A percentile compares a stretch with the other conserved stretches of the same genome.
Conservation (phyloP, 2,797 vertebrate genomes). For the Spizella passerina region DNA sequence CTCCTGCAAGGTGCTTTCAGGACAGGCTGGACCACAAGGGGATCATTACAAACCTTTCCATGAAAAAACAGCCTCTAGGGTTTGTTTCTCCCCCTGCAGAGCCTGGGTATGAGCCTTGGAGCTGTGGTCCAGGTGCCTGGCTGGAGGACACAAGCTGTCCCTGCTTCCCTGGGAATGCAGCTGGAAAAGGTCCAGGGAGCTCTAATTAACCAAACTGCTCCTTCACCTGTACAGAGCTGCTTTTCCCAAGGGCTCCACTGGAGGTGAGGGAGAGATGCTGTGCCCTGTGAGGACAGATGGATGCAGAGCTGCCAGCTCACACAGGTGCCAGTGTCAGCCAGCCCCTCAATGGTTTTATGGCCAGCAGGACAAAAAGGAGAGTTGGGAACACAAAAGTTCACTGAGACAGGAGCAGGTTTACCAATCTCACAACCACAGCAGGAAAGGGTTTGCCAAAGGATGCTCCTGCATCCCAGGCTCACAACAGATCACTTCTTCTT, state of each 20-base stretch:
- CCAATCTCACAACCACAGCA: rapidly evolving
- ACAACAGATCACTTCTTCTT: neutral
- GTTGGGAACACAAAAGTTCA: neutral
- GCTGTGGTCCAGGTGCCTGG: neutral
- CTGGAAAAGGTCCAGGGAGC: constrained; percentile 6
- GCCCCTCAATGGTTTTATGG: neutral
- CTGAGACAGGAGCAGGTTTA: neutral
- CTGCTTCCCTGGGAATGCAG: neutral
- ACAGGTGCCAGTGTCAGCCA: neutral
- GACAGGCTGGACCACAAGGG: neutral
- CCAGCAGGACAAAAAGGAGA: neutral
- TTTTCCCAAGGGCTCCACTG: neutral
- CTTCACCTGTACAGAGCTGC: neutral
- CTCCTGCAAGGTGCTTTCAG: neutral
- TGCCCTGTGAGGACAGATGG: neutral
- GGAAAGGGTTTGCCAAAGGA: neutral
- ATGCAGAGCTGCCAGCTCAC: neutral
- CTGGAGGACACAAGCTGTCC: neutral
- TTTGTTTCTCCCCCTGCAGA: neutral
- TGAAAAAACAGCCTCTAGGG: neutral
- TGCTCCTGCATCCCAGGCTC: neutral
- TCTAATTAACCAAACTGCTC: constrained; percentile 6
- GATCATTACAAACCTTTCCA: neutral
- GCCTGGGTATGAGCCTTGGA: neutral
- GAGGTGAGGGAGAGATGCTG: neutral